Evolutionary conservation across 2,888 invertebrate species (phyloP).

Genomic region (Gastracanthus pulcherrimus): DNA sequence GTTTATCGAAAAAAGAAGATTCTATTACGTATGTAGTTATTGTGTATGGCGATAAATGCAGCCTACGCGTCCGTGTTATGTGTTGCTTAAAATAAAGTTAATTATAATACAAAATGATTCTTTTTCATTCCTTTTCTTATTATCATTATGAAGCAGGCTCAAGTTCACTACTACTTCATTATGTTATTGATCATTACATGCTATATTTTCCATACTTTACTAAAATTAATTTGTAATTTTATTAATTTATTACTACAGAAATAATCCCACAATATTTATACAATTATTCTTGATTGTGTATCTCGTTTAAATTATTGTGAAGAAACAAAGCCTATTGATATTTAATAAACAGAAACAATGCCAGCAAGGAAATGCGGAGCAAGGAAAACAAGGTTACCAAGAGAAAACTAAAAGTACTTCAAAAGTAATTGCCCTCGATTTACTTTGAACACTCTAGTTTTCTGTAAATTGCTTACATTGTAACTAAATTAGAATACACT

Average conservation of each 20-base stretch:
- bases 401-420: constrained; percentile 2
- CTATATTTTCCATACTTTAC: no score
- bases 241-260: no score
- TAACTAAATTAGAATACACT: neutral
- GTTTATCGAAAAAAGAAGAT: constrained; percentile 15
- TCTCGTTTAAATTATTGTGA: no score
- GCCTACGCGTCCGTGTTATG: constrained; percentile 73
- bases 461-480: neutral
- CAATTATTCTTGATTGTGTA: no score
- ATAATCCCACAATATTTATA: no score
- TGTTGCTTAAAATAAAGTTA: constrained; percentile 75
- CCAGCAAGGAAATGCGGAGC: neutral
- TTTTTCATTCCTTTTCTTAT: constrained; percentile 19
- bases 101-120: constrained; percentile 44
- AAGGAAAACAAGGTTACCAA: neutral
- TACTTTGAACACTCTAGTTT: neutral
- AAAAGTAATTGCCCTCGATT: constrained; percentile 27
- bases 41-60: constrained; percentile 45
- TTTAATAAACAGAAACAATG: neutral
- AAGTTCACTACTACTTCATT: no score
- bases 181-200: no score
- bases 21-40: constrained; percentile 34
- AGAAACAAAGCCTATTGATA: no score
- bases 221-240: no score
- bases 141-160: no score